These are phyloP conservation scores for Netta rufina DNA, from an alignment of 2,797 vertebrate genomes.

Conservation along the genomic window DNA sequence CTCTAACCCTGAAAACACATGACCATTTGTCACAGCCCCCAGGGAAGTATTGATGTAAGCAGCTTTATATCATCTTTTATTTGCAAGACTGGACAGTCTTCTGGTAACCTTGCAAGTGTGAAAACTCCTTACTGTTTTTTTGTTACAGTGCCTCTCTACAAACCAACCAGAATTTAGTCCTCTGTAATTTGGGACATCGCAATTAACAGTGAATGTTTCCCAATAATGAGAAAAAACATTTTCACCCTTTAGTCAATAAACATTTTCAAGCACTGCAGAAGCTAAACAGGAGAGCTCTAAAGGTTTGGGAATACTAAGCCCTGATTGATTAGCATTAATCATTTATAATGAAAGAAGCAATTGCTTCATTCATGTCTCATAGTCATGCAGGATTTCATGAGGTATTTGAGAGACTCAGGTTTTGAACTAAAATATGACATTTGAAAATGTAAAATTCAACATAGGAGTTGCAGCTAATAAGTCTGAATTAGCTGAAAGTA, in stretches of 20 bases:
- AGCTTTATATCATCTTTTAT: not conserved
- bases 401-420: not conserved
- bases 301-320: not conserved
- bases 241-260: not conserved
- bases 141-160: not conserved
- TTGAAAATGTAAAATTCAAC: not conserved
- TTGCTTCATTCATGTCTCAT: constrained; percentile 3
- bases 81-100: not conserved
- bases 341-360: not conserved
- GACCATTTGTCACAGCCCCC: not conserved
- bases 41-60: not conserved
- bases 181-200: not conserved
- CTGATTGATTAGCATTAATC: constrained; percentile 26
- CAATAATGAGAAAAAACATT: not conserved
- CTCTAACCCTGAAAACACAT: not conserved
- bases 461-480: not conserved
- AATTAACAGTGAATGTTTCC: not conserved
- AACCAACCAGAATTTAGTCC: not conserved
- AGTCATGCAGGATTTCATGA: constrained; percentile 21
- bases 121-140: not conserved
- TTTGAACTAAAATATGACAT: not conserved
- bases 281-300: not conserved
- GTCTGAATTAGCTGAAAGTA: not conserved
- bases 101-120: not conserved
- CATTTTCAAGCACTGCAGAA: constrained; percentile 16